Evolutionary conservation across 2,888 invertebrate genomes (phyloP).

Genomic region (Tetragonisca angustula): DNA sequence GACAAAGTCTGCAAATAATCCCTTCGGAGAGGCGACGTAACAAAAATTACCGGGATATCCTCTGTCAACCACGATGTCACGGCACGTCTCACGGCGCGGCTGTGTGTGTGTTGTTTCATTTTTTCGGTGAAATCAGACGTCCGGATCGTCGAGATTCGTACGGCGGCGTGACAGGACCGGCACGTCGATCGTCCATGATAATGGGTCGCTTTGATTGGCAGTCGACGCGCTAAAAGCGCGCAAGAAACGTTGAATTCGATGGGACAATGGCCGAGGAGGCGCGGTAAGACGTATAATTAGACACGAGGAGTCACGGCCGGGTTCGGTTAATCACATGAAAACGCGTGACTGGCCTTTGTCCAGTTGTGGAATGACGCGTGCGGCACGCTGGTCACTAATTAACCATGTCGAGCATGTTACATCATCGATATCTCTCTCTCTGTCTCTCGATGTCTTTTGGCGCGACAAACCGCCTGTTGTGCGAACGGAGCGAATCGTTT

Average conservation of each 20-base stretch:
- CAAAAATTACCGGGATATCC: background rate
- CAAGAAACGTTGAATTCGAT: conserved; percentile 40
- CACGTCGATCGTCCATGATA: conserved; percentile 37
- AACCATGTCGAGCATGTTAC: background rate
- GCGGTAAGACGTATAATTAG: conserved; percentile 42
- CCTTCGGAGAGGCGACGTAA: background rate
- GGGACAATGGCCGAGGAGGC: conserved; percentile 41
- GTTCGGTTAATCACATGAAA: conserved; percentile 27
- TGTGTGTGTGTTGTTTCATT: background rate
- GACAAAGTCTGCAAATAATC: background rate
- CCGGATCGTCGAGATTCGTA: conserved; percentile 14
- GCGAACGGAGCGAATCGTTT: conserved; percentile 8
- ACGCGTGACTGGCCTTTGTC: conserved; percentile 14
- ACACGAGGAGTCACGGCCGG: conserved; percentile 29
- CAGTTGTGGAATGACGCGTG: background rate
- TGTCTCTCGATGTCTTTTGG: background rate
- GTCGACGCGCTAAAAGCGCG: conserved; percentile 44
- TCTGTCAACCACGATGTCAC: background rate
- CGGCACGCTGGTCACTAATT: conserved; percentile 8
- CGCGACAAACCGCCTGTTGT: background rate
- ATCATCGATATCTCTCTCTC: background rate
- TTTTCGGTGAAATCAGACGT: conserved; percentile 27
- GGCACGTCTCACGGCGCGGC: background rate
- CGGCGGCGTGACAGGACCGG: conserved; percentile 35
- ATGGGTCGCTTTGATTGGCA: conserved; percentile 52